Conservation (phyloP, 2,888 invertebrate species). For the Latheticus oryzae region DNA sequence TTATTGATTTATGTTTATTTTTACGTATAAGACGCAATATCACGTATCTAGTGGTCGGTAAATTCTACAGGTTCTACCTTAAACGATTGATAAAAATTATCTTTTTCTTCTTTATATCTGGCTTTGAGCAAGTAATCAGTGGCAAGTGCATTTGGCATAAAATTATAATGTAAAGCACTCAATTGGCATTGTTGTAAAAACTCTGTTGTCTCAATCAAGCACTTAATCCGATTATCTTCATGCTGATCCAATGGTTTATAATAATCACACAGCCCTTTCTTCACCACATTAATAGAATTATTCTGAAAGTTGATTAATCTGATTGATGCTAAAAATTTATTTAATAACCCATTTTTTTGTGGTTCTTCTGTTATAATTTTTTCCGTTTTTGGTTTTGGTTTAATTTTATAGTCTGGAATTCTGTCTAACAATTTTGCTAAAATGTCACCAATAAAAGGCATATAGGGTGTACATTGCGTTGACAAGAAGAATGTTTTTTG, state of each 20-base stretch:
- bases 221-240: constrained; percentile 58
- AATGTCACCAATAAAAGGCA: constrained; percentile 68
- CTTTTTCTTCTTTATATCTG: constrained; percentile 67
- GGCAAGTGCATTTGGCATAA: constrained; percentile 64
- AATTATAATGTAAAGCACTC: constrained; percentile 63
- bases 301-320: constrained; percentile 30
- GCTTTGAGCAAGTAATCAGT: constrained; percentile 68
- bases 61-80: constrained; percentile 55
- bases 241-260: constrained; percentile 54
- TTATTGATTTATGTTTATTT: too few relatives aligned
- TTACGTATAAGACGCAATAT: too few relatives aligned
- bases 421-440: constrained; percentile 63
- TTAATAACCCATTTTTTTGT: constrained; percentile 14
- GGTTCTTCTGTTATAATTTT: not conserved
- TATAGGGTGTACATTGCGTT: constrained; percentile 61
- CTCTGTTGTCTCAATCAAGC: constrained; percentile 58
- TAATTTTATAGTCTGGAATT: constrained; percentile 54
- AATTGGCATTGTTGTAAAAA: constrained; percentile 65
- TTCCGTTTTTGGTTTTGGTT: constrained; percentile 1
- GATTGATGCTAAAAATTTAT: constrained; percentile 28
- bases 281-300: not conserved
- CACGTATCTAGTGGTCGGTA: constrained; percentile 9
- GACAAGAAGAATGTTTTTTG: constrained; percentile 64
- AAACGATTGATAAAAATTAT: constrained; percentile 67
- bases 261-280: constrained; percentile 52